A percentile compares a stretch with the other conserved stretches of the same genome.
Conservation (phyloP, 2,888 invertebrate genomes). For the Ichneumoninae sp. region DNA sequence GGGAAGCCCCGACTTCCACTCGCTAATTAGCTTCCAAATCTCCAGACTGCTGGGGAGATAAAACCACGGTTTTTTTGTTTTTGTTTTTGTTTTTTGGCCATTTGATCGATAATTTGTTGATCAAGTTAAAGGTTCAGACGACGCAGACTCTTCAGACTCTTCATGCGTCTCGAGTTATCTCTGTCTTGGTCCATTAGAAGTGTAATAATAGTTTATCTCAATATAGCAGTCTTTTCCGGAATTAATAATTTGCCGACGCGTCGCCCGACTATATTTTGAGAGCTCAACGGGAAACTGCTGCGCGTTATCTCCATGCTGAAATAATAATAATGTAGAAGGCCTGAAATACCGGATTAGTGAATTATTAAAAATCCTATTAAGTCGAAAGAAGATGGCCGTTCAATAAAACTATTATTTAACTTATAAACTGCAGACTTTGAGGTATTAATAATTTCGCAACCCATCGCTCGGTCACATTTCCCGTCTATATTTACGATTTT, state of each 20-base stretch:
- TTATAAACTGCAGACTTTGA: not conserved
- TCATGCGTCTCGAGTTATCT: not conserved
- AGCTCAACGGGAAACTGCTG: no score
- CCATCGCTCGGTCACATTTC: not conserved
- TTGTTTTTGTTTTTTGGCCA: not conserved
- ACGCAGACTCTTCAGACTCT: not conserved
- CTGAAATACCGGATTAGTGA: not conserved
- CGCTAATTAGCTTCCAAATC: conserved; percentile 13
- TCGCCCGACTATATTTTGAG: no score
- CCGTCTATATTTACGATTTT: not conserved
- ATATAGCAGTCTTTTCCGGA: not conserved
- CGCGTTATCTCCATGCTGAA: not conserved
- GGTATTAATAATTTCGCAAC: conserved; percentile 2
- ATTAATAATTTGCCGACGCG: not conserved
- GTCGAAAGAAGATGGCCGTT: not conserved
- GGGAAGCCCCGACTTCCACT: not conserved
- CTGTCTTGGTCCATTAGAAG: not conserved
- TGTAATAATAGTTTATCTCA: not conserved
- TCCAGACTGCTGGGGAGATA: not conserved
- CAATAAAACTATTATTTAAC: not conserved
- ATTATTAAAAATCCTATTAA: not conserved
- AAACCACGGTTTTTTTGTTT: not conserved
- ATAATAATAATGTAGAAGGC: not conserved
- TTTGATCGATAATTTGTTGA: not conserved
- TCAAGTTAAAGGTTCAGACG: not conserved